Base-by-base conservation (phyloP, 2,888 invertebrate species). In the Cremastinae sp. region DNA sequence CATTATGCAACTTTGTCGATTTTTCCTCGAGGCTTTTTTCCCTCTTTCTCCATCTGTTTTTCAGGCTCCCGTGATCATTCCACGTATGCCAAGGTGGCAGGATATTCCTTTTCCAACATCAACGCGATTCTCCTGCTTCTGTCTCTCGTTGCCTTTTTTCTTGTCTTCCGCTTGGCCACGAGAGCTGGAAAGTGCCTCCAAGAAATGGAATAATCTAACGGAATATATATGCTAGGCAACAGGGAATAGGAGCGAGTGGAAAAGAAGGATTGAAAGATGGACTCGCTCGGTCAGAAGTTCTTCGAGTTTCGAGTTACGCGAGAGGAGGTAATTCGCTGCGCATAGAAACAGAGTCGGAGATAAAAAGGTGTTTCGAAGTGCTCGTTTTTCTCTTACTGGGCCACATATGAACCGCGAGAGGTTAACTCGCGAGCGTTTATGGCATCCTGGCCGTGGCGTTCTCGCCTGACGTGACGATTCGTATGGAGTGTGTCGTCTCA, bases 291-390 rank as follows among this genome's bases (percentile, higher is more conserved):
- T 61, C 41, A 35, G 51, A 53, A 81, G 83, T 83, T 83, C 81
- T 80, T 80, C 78, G 78, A 78, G 85, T 86, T 84, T 86, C 85
- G 84, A 85, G 84, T 86, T 86, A 86, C 86, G 79, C 77, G 80
- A 80, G 80, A 28, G 81, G 77, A 81, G 78, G 80, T 80, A 79
- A 68, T 80, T 77, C 43, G 80, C 81, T 82, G 68, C 74, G 59
- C 70, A 75, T 55, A 53, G 45, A 56, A 41, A 14, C 35, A 28
- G 71, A 47, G 35, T 75, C 58, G 53, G 73, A 73, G 70, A 66
- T 65, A 74, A 76, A 76, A 76, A 59, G 43, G 66, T 66, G 53
- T 55, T 75, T 65, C 61, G 45, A 65, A 62, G 59, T 64, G 39
- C 10, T 43, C 55, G 49, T 37, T 14, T 20, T 18, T 41, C 16